A percentile compares a stretch with the other conserved stretches of the same genome.
Evolutionary conservation across 2,113 vertebrate genomes (phyloP).

Genomic region (Morone chrysops): DNA sequence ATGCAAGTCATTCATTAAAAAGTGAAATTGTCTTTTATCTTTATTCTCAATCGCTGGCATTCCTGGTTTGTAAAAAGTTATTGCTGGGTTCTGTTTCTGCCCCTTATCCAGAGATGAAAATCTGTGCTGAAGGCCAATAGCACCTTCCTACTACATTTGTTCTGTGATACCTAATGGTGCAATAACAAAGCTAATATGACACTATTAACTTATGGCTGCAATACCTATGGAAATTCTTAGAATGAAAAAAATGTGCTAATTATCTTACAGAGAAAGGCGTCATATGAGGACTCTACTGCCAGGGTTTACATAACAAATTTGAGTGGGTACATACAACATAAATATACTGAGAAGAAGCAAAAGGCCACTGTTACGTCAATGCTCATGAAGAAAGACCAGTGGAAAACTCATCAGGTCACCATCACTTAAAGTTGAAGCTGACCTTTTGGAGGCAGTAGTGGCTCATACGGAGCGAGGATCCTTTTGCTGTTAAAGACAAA

Average conservation of each 20-base stretch:
- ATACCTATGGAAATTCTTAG: conserved; percentile 35
- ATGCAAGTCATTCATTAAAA: conserved; percentile 41
- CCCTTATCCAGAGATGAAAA: conserved; percentile 7
- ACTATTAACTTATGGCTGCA: not conserved
- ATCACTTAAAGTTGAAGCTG: conserved; percentile 2
- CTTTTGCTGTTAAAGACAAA: not conserved
- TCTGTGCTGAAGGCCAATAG: not conserved
- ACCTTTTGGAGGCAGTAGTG: not conserved
- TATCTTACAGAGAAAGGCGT: conserved; percentile 14
- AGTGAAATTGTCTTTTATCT: conserved; percentile 32
- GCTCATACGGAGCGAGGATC: not conserved
- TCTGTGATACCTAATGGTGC: not conserved
- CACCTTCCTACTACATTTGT: not conserved
- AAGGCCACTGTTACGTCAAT: not conserved
- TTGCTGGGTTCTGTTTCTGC: conserved; percentile 38
- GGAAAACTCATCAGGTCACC: conserved; percentile 32
- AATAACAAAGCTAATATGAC: conserved; percentile 13
- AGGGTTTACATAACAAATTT: conserved; percentile 34
- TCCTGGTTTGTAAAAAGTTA: conserved; percentile 21
- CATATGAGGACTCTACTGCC: not conserved
- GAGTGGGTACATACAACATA: not conserved
- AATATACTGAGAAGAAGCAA: not conserved
- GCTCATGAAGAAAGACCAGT: not conserved
- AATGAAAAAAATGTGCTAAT: conserved; percentile 17
- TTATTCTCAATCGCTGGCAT: conserved; percentile 28